Base-by-base conservation (phyloP, 2,797 vertebrate species). In the Halcyon badia region DNA sequence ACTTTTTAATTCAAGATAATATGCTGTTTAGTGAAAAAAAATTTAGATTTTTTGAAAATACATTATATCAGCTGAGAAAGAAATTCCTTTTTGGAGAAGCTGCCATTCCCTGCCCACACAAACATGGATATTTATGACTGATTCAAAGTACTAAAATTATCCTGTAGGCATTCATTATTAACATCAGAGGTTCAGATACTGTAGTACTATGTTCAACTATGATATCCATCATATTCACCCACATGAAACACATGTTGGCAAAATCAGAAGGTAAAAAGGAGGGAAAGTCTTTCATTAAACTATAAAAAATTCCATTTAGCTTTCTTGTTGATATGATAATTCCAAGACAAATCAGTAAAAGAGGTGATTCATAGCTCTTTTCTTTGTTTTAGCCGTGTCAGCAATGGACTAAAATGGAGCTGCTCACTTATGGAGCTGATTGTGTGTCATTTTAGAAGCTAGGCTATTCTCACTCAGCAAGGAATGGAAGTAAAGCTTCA, bases 61-160 rank as follows among this genome's bases (percentile, higher is more conserved):
- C 1, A 0, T 57, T 52, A 6, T 24, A 24, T 42, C 11, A 26
- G 2, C 28, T 52, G 13, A 61, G 28, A 70, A 16, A 86, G 5
- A 54, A 68, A 46, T 31, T 26, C 0, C 10, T 16, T 57, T 69
- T 48, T 61, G 0, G 5, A 28, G 62, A 64, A 30, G 1, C 0
- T 75, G 11, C 35, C 7, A 35, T 66, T 62, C 60, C 24, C 24
- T 49, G 8, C 48, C 48, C 48, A 49, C 48, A 49, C 22, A 49
- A 4, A 49, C 48, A 49, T 49, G 12, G 48, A 49, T 25, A 49
- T 25, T 49, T 49, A 49, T 49, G 48, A 25, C 26, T 49, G 48
- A 49, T 49, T 25, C 48, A 49, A 49, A 49, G 24, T 49, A 49
- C 24, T 49, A 14, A 49, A 49, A 25, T 49, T 58, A 58, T 58